Evolutionary conservation across 1,140 invertebrate species (phyloP).

Genomic region (Stenopsyche tienmushanensis): DNA sequence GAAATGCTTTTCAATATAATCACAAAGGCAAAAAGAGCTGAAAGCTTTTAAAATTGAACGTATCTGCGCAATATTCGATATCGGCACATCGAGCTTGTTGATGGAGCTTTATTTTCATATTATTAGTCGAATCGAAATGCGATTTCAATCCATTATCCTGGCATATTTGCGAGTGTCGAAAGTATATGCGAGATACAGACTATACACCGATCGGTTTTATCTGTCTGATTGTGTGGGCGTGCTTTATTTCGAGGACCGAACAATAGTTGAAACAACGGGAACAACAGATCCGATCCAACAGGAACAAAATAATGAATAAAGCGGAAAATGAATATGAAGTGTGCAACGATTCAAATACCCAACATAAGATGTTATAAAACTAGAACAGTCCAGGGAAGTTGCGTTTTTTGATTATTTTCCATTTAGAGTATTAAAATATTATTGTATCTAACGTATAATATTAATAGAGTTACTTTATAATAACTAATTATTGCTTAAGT

Average conservation of each 20-base stretch:
- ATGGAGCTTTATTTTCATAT: conserved; percentile 56
- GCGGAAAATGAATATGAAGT: conserved; percentile 31
- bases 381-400: background rate
- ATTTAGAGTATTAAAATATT: too few relatives aligned
- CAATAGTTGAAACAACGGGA: conserved; percentile 26
- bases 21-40: background rate
- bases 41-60: conserved; percentile 49
- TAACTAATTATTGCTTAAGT: too few relatives aligned
- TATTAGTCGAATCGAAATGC: conserved; percentile 50
- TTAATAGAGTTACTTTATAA: too few relatives aligned
- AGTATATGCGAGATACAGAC: too few relatives aligned
- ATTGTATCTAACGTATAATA: too few relatives aligned
- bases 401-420: too few relatives aligned
- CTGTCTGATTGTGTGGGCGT: background rate
- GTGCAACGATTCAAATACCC: conserved; percentile 18
- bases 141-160: conserved; percentile 12
- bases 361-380: conserved; percentile 4
- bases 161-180: too few relatives aligned
- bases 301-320: conserved; percentile 31
- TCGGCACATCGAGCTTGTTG: conserved; percentile 55
- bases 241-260: conserved; percentile 21
- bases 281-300: conserved; percentile 29
- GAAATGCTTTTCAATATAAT: conserved; percentile 13
- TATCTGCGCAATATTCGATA: conserved; percentile 56
- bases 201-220: background rate